These are phyloP conservation scores for Aphaenogaster rudis DNA, from an alignment of 1,140 invertebrate genomes.

Conservation along the genomic window DNA sequence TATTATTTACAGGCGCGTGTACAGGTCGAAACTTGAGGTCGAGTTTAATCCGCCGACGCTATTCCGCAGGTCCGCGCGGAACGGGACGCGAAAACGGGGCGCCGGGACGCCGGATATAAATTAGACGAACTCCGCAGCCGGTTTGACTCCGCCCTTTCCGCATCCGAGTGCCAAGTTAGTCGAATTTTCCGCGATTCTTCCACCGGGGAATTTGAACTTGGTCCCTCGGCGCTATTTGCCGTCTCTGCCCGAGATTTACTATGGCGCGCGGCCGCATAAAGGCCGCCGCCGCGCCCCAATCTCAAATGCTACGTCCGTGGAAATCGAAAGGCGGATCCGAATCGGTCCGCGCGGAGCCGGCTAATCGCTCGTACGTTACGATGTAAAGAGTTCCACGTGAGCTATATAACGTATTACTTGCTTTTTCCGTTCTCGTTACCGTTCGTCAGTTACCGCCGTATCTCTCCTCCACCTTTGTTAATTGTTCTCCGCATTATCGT, in stretches of 20 bases:
- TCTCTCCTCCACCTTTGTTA: slow-evolving; percentile 13
- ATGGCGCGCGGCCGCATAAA: slow-evolving; percentile 22
- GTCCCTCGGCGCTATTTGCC: slow-evolving; percentile 61
- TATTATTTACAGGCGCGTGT: slow-evolving; percentile 74
- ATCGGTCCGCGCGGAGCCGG: slow-evolving; percentile 36
- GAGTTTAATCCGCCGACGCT: slow-evolving; percentile 71
- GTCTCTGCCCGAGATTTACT: slow-evolving; percentile 64
- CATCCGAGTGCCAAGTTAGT: slow-evolving; percentile 77
- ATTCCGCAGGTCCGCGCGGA: slow-evolving; percentile 26
- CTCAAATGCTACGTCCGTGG: slow-evolving; percentile 49
- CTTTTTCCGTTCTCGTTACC: slow-evolving; percentile 29
- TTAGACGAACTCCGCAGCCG: slow-evolving; percentile 74
- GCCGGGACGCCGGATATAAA: slow-evolving; percentile 76
- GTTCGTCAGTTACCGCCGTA: background rate
- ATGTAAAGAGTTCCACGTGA: slow-evolving; percentile 31
- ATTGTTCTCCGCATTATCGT: slow-evolving; percentile 27
- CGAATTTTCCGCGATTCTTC: slow-evolving; percentile 80
- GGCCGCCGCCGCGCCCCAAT: slow-evolving; percentile 46
- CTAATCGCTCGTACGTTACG: slow-evolving; percentile 52
- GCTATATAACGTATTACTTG: slow-evolving; percentile 16
- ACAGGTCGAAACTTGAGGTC: slow-evolving; percentile 66
- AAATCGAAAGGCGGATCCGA: slow-evolving; percentile 61
- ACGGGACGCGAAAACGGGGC: background rate
- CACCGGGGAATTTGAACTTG: slow-evolving; percentile 69
- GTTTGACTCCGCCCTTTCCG: slow-evolving; percentile 77